A percentile compares a stretch with the other conserved stretches of the same genome.
phyloP scores from a whole-genome alignment of 2,888 invertebrate genomes.

The Sicus ferrugineus region DNA sequence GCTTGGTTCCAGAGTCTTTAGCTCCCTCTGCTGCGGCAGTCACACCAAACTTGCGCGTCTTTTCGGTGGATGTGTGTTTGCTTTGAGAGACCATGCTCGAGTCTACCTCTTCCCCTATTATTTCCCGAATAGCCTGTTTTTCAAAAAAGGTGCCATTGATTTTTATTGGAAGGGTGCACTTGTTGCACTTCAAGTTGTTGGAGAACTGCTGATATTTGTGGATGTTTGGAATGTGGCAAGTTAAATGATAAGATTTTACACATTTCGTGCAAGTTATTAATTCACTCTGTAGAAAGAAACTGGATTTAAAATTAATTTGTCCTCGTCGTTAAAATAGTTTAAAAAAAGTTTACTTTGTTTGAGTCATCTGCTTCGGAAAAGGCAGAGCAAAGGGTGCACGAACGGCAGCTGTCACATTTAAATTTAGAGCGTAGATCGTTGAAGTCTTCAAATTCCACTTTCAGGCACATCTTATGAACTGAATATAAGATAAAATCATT shows the following conservation, averaged over 20 bases:
- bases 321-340: too few relatives aligned
- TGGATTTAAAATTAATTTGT: background rate
- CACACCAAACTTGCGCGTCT: conserved; percentile 34
- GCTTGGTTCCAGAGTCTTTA: conserved; percentile 30
- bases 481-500: too few relatives aligned
- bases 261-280: conserved; percentile 83
- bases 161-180: conserved; percentile 65
- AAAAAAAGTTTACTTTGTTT: conserved; percentile 73
- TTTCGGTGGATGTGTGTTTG: too few relatives aligned
- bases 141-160: conserved; percentile 40
- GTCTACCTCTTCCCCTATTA: conserved; percentile 43
- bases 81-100: too few relatives aligned
- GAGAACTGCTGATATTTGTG: conserved; percentile 65
- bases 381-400: conserved; percentile 69
- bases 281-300: conserved; percentile 30
- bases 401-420: conserved; percentile 92
- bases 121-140: conserved; percentile 45
- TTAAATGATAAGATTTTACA: conserved; percentile 83
- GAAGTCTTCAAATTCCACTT: conserved; percentile 50
- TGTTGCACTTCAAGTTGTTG: conserved; percentile 77
- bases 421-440: conserved; percentile 66
- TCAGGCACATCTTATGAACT: conserved; percentile 56
- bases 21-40: conserved; percentile 36
- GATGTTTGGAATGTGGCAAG: conserved; percentile 79
- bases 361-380: conserved; percentile 78